Evolutionary conservation across 2,797 vertebrate species (phyloP), one percentile per base, ranked within the genome.

Genomic region (Margarornis squamiger): DNA sequence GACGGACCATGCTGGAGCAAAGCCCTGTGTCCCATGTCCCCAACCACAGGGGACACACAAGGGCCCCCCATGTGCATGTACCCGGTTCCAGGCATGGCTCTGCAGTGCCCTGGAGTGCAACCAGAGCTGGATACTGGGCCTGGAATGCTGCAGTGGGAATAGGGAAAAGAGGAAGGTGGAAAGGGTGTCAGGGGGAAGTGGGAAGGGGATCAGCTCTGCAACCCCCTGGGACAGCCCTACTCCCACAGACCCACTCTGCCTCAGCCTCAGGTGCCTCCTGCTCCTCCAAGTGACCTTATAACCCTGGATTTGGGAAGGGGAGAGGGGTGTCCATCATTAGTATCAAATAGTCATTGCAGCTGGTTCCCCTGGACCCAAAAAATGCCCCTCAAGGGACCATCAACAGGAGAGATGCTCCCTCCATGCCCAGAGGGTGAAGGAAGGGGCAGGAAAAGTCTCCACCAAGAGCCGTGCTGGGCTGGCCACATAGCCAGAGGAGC

Each of bases 61-160:
- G 38, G 67, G 0, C 7, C 46, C 21, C 14, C 41, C 13, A 0
- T 0, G 1, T 4, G 14, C 12, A 1, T 0, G 3, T 6, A 5
- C 18, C 27, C n/a, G 2, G 4, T 2, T 0, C 43, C 72, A 18
- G 24, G 32, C 1, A 7, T 0, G 19, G 66, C 23, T 13, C 17
- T 13, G 67, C 29, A n/a, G 10, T 62, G 7, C 41, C 55, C 48
- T 1, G 2, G 61, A 39, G 26, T 5, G 27, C 65, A 52, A 20
- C 62, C 74, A n/a, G 30, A 18, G 7, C 43, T 45, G 43, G 43
- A 45, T 45, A 19, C 43, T 45, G 43, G 19, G 43, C 43, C 66
- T 23, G n/a, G 26, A 26, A 55, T 7, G 11, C 24, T 55, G 57
- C 1, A 5, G 58, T 1, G 43, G 70, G 26, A 14, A 57, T 27